Evolutionary conservation across 2,797 vertebrate species (phyloP).

Genomic region (Falco peregrinus): DNA sequence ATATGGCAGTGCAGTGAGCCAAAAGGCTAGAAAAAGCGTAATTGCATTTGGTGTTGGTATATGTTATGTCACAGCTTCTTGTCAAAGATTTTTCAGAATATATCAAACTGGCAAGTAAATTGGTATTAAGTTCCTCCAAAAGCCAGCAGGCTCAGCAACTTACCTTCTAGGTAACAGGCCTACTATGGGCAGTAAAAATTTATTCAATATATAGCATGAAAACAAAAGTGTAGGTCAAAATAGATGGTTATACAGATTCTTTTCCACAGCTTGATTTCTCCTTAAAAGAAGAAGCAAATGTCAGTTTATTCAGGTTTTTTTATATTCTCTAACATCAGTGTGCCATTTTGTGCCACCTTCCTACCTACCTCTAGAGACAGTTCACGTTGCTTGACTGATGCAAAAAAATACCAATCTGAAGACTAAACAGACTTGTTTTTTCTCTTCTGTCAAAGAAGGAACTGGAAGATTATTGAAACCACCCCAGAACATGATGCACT

Average conservation of each 20-base stretch:
- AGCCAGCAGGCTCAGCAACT: neutral
- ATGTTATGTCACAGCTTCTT: neutral
- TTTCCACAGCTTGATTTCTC: neutral
- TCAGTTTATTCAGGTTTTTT: neutral
- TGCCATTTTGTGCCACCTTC: neutral
- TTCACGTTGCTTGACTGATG: neutral
- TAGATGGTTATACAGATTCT: neutral
- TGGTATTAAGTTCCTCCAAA: neutral
- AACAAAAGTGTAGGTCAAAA: neutral
- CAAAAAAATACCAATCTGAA: neutral
- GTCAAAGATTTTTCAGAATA: neutral
- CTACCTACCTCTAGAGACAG: neutral
- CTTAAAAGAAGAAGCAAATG: neutral
- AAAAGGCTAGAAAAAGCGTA: neutral
- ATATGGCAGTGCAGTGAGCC: fast-evolving
- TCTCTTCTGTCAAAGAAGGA: neutral
- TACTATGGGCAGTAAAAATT: neutral
- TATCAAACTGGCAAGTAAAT: neutral
- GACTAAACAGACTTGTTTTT: neutral
- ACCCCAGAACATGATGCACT: neutral
- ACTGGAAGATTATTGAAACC: neutral
- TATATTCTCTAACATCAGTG: neutral
- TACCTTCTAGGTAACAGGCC: neutral
- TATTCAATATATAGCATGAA: neutral
- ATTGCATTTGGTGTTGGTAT: neutral